A percentile compares a stretch with the other conserved stretches of the same genome.
Conservation (phyloP, 2,888 invertebrate genomes). For the Idaea dimidiata region DNA sequence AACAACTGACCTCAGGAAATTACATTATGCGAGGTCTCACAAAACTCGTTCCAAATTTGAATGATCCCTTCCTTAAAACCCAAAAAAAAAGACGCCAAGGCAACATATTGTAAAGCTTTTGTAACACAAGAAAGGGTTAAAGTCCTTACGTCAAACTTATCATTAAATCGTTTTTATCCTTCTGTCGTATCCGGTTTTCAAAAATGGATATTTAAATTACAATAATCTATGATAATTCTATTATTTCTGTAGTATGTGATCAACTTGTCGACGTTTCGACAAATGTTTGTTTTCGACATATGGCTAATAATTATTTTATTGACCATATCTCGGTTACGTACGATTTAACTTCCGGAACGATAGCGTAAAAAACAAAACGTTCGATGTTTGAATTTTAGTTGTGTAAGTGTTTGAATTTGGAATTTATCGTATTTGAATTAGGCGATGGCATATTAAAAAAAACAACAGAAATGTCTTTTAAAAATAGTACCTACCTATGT, state of each 20-base stretch:
- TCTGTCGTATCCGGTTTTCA: constrained; percentile 72
- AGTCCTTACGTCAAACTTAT: constrained; percentile 71
- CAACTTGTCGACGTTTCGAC: constrained; percentile 68
- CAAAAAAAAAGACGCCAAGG: constrained; percentile 64
- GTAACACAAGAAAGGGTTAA: constrained; percentile 74
- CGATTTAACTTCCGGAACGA: constrained; percentile 32
- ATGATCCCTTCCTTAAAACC: constrained; percentile 68
- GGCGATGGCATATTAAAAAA: neutral
- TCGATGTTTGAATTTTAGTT: neutral
- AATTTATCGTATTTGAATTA: neutral
- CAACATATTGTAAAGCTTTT: constrained; percentile 78
- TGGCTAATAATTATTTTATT: constrained; percentile 49
- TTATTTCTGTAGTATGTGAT: constrained; percentile 70
- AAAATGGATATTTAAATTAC: constrained; percentile 76
- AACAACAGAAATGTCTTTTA: neutral
- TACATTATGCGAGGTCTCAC: constrained; percentile 47
- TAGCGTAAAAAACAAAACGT: neutral
- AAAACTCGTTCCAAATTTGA: constrained; percentile 75
- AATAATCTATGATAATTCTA: constrained; percentile 79
- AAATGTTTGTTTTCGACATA: constrained; percentile 71
- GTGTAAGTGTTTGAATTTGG: neutral
- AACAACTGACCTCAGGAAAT: constrained; percentile 69
- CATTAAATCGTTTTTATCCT: constrained; percentile 80
- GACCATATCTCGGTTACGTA: constrained; percentile 38
- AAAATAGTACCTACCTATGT: neutral